A percentile compares a stretch with the other conserved stretches of the same genome.
phyloP scores from a whole-genome alignment of 2,888 invertebrate species.

The Lasius platythorax region DNA sequence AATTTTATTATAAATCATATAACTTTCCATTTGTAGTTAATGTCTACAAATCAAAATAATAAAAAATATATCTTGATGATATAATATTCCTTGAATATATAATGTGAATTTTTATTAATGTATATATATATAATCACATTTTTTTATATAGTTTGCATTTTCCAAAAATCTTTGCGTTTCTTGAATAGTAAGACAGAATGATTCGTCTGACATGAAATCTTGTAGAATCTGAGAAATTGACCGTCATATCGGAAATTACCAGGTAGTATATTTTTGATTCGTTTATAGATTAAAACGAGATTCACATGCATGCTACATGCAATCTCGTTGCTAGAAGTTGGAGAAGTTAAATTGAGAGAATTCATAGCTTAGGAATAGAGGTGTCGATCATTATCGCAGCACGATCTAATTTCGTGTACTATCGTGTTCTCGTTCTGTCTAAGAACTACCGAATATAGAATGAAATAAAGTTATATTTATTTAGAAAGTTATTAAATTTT shows the following conservation, averaged over 20 bases:
- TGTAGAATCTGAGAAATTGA: background rate
- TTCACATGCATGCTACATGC: slow-evolving; percentile 43
- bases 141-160: slow-evolving; percentile 1
- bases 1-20: background rate
- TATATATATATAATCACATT: background rate
- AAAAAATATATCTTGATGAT: background rate
- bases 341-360: slow-evolving; percentile 64
- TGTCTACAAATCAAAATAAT: background rate
- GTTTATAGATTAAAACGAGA: background rate
- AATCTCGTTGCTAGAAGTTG: slow-evolving; percentile 58
- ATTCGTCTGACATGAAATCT: background rate
- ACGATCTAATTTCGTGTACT: slow-evolving; percentile 47
- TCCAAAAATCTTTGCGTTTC: background rate
- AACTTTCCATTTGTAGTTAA: background rate
- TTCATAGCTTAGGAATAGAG: slow-evolving; percentile 30
- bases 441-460: background rate
- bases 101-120: background rate
- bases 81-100: background rate
- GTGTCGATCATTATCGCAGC: slow-evolving; percentile 54
- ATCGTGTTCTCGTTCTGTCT: slow-evolving; percentile 19
- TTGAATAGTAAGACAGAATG: background rate
- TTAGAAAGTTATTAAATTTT: background rate
- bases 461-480: background rate
- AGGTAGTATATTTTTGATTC: background rate
- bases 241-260: background rate